Evolutionary conservation across 1,140 invertebrate genomes (phyloP), one percentile per base, ranked within the genome.

Genomic region (Aricia agestis): DNA sequence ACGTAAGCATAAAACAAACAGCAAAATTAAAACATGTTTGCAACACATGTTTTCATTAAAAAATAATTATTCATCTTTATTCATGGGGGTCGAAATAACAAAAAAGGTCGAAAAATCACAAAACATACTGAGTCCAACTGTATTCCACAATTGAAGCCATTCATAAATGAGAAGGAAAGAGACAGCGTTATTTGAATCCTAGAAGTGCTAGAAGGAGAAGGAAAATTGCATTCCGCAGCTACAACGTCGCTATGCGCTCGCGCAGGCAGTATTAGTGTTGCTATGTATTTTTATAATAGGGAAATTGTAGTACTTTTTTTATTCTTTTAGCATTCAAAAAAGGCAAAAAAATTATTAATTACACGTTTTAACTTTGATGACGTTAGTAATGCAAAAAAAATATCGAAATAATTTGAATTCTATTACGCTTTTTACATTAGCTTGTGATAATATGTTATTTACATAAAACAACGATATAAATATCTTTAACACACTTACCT

Each of bases 201-300:
- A 76, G 72, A 76, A 74, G 69, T 78, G 82, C 77, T 72, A 68
- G 84, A 89, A 83, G 82, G 83, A 86, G 84, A 76, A 73, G 80
- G 76, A 79, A 88, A 84, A 89, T 87, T 89, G 88, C 86, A 89
- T 89, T 90, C 88, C 87, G 72, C 72, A 69, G 79, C 77, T 76
- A 74, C 78, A 73, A 78, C 71, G 76, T 76, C 75, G 73, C 70
- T 69, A 36, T 76, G 72, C 74, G 67, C 68, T 69, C 61, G 68
- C 66, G 67, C 67, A 72, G 58, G 57, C 42, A 36, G 36, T 63
- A 6, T 42, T 57, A 36, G 41, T 76, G 74, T 76, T 76, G 72
- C 72, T 58, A 72, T 45, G 18, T 45, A n/a, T 31, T 59, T 52
- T 32, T 10, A 32, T 31, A 31, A 13, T 42, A 52, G 10, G 45